Conservation (phyloP, 2,113 vertebrate genomes). For the Corythaeola cristata region DNA sequence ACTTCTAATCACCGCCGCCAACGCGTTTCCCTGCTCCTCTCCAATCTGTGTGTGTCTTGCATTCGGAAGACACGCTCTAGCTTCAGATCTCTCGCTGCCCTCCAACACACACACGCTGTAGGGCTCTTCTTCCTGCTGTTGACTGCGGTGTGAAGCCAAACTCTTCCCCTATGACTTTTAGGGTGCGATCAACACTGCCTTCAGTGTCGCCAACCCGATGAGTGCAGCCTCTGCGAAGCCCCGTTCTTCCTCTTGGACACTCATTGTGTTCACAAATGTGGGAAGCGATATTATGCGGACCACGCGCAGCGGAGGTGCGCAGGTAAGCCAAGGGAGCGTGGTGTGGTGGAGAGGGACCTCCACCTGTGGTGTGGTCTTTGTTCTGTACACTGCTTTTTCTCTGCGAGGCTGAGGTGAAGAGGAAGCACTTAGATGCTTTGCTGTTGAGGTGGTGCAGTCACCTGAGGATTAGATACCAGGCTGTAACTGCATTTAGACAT, state of each 20-base stretch:
- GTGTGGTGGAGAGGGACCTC: neutral
- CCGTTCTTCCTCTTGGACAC: conserved; percentile 75
- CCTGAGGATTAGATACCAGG: neutral
- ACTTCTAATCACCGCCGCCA: neutral
- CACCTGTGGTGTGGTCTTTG: neutral
- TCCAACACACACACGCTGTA: accelerated
- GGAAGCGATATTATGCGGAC: conserved; percentile 74
- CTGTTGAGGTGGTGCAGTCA: neutral
- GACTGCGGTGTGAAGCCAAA: neutral
- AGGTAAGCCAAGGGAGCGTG: conserved; percentile 66
- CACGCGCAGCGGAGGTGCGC: conserved; percentile 63
- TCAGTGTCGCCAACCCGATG: conserved; percentile 73
- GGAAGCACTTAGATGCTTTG: neutral
- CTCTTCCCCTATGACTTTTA: conserved; percentile 36
- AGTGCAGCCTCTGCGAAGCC: conserved; percentile 80
- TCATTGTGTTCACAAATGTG: conserved; percentile 82
- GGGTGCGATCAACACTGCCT: conserved; percentile 85
- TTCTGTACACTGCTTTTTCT: neutral
- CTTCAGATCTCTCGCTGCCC: neutral
- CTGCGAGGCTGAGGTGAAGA: neutral
- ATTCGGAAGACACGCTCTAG: neutral
- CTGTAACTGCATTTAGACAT: neutral
- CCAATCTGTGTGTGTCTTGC: neutral
- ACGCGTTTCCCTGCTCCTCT: accelerated
- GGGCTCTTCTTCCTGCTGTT: neutral